These are phyloP conservation scores for Pollenia angustigena DNA, from an alignment of 2,888 invertebrate species.

Conservation along the genomic window DNA sequence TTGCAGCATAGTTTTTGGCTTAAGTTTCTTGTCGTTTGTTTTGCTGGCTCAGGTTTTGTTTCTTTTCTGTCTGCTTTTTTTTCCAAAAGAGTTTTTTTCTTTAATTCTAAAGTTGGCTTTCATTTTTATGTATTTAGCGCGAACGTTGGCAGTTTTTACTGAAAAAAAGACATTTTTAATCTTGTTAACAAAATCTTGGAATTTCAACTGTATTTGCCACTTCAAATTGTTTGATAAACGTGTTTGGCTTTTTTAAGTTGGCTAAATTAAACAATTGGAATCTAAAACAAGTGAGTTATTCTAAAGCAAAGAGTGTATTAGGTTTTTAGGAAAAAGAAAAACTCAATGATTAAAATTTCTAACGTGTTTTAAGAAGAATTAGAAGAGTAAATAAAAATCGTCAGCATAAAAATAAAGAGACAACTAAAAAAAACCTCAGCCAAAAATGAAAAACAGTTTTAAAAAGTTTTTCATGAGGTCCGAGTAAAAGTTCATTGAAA, in stretches of 20 bases:
- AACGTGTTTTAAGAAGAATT: conserved; percentile 48
- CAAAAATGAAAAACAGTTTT: no score
- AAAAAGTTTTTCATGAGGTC: no score
- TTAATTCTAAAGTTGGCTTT: conserved; percentile 77
- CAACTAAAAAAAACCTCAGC: background rate
- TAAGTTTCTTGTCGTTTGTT: conserved; percentile 72
- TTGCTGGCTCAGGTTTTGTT: background rate
- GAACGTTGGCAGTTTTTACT: conserved; percentile 81
- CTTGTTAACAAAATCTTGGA: conserved; percentile 59
- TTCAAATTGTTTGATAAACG: conserved; percentile 83
- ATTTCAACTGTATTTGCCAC: conserved; percentile 80
- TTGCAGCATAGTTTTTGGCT: conserved; percentile 82
- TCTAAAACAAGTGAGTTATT: conserved; percentile 44
- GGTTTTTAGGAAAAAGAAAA: background rate
- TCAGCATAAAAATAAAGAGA: conserved; percentile 11
- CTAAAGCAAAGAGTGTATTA: conserved; percentile 1
- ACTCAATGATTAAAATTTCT: conserved; percentile 45
- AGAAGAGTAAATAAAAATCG: conserved; percentile 34
- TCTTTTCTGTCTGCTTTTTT: background rate
- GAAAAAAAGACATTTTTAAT: background rate
- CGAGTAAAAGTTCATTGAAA: background rate
- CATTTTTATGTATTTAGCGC: conserved; percentile 78
- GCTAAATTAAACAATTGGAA: conserved; percentile 52
- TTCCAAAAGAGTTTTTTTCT: background rate
- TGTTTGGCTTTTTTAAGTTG: conserved; percentile 70